Evolutionary conservation across 2,888 invertebrate species (phyloP), one percentile per base, ranked within the genome.

Genomic region (Invenusta paracnida): DNA sequence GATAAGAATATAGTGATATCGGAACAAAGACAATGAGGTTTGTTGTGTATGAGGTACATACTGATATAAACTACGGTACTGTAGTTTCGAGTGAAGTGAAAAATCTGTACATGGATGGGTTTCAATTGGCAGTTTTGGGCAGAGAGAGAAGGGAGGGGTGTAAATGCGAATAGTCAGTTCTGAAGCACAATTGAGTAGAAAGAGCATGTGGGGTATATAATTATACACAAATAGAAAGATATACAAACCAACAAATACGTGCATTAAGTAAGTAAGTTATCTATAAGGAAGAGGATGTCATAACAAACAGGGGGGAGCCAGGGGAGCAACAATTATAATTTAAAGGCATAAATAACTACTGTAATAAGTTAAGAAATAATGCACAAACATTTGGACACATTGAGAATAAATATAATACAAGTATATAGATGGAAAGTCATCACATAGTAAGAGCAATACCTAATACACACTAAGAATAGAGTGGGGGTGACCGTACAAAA

Each of bases 51-150:
- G 73, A 13, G 73, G n/a, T n/a, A n/a, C n/a, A n/a, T n/a, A n/a
- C n/a, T n/a, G n/a, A n/a, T n/a, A n/a, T n/a, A n/a, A n/a, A n/a
- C n/a, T n/a, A n/a, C n/a, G n/a, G n/a, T n/a, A n/a, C n/a, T n/a
- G n/a, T n/a, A n/a, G n/a, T n/a, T n/a, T n/a, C n/a, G n/a, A n/a
- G n/a, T n/a, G n/a, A n/a, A n/a, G n/a, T n/a, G n/a, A n/a, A 73
- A 73, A 73, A 73, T 23, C 73, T 73, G 73, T 73, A 73, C 73
- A 73, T 73, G 73, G 73, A 73, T 73, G 73, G 73, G 73, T 23
- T 5, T 5, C 5, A 25, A 73, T 5, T 73, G 73, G 73, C 73
- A 25, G 17, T 17, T 17, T n/a, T 11, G 48, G 48, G 48, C 5
- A 48, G 17, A 48, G n/a, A n/a, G n/a, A n/a, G 5, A 5, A 48